A percentile compares a stretch with the other conserved stretches of the same genome.
Evolutionary conservation across 2,797 vertebrate genomes (phyloP).

Genomic region (Mormyrus hasselquistii): DNA sequence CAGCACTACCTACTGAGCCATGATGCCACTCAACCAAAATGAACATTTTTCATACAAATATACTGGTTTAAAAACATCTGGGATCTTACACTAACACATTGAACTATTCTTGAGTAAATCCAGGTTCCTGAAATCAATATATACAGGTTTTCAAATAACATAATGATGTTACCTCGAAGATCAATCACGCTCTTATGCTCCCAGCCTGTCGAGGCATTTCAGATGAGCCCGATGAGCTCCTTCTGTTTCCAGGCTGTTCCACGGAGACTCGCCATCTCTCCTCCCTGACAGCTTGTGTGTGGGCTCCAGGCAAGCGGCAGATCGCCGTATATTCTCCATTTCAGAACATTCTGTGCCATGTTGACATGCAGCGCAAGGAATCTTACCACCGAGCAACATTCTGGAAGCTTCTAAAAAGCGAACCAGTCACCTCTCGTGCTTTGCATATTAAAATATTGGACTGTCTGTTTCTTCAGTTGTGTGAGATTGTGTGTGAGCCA

Average conservation of each 20-base stretch:
- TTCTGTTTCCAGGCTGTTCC: background rate
- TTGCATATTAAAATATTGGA: background rate
- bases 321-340: background rate
- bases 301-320: background rate
- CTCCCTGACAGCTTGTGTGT: slow-evolving; percentile 12
- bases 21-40: background rate
- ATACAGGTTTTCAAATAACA: background rate
- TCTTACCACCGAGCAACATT: background rate
- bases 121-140: background rate
- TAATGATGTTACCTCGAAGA: background rate
- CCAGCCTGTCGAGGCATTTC: background rate
- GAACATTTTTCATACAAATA: background rate
- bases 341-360: slow-evolving; percentile 9
- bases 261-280: background rate
- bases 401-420: background rate
- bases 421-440: background rate
- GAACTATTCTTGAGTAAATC: background rate
- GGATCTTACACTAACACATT: background rate
- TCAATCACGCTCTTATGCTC: background rate
- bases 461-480: background rate
- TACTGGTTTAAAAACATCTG: background rate
- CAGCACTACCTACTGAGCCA: background rate
- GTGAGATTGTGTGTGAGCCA: background rate
- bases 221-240: background rate
- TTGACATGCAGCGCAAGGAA: background rate